Base-by-base conservation (phyloP, 53 echinoderm and acorn worm species). In the Temnopleurus reevesii region DNA sequence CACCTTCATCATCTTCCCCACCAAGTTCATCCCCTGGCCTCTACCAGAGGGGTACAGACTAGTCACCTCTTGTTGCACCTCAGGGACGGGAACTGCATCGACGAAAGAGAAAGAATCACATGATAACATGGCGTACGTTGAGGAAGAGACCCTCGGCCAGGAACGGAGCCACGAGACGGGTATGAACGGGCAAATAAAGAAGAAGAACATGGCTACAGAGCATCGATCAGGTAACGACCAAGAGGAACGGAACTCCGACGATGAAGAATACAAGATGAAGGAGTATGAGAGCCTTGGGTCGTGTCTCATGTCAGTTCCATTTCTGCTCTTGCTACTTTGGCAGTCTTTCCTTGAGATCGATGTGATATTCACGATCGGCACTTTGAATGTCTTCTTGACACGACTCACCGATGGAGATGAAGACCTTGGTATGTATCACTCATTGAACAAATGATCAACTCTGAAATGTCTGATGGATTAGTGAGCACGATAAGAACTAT, bases 1-100 rank as follows among this genome's bases (percentile, higher is more conserved):
- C 79, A 99, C 93, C 18, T 77, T 94, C 76, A 80, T 99, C n/a
- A 4, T 71, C 8, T 47, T 79, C 12, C 79, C 79, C 12, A 49
- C 17, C 28, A 79, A 79, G 49, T 49, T 46, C 49, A 79, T 79
- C 30, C 79, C 79, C 15, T 79, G 79, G 79, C 79, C 79, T 3
- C 46, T 79, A 12, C 46, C 46, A 27, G 79, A 79, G 0, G 49
- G 49, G 29, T 79, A 79, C 49, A 46, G 79, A 27, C 18, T 79
- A 1, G 41, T 79, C 79, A 71, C 71, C 7, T n/a, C n/a, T n/a
- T 71, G 71, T 6, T 36, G 71, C 8, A 41, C 71, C 36, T 23
- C 38, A n/a, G n/a, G n/a, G n/a, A n/a, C n/a, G n/a, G n/a, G n/a
- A n/a, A n/a, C n/a, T n/a, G n/a, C n/a, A n/a, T n/a, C n/a, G n/a